A percentile compares a stretch with the other conserved stretches of the same genome.
Conservation (phyloP, 2,888 invertebrate genomes). For the Spisula subtruncata region DNA sequence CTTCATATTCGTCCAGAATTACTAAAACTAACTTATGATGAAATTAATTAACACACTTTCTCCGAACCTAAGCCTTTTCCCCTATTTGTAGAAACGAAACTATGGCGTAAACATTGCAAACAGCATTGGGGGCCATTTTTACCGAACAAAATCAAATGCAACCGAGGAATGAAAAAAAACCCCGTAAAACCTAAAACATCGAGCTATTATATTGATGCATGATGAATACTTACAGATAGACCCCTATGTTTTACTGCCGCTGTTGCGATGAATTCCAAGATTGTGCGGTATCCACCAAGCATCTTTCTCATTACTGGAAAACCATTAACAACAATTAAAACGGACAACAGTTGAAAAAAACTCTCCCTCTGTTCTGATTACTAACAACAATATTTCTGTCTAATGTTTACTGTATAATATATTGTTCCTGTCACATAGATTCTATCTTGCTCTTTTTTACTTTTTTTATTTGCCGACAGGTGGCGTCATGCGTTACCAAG, state of each 20-base stretch:
- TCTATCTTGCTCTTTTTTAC: neutral
- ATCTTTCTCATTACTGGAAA: neutral
- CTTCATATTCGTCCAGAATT: no score
- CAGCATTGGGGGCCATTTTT: no score
- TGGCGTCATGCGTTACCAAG: no score
- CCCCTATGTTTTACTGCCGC: neutral
- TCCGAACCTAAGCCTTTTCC: no score
- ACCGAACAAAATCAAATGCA: no score
- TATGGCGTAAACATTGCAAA: no score
- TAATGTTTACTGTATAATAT: constrained; percentile 21
- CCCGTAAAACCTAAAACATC: neutral
- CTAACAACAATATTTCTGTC: neutral
- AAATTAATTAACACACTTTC: no score
- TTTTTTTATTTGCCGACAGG: constrained; percentile 35
- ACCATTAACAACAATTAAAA: constrained; percentile 12
- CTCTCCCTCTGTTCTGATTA: neutral
- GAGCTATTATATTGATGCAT: constrained; percentile 5
- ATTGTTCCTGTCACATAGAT: constrained; percentile 29
- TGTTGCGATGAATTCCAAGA: neutral
- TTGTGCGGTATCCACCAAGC: neutral
- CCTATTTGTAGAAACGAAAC: no score
- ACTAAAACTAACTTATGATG: no score
- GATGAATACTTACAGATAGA: neutral
- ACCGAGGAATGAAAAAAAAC: neutral
- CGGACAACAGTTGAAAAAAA: neutral